Percentiles rank a stretch among this genome's conserved stretches.
Evolutionary conservation across 2,797 vertebrate species (phyloP).

Genomic region (Spinus olivaceus): DNA sequence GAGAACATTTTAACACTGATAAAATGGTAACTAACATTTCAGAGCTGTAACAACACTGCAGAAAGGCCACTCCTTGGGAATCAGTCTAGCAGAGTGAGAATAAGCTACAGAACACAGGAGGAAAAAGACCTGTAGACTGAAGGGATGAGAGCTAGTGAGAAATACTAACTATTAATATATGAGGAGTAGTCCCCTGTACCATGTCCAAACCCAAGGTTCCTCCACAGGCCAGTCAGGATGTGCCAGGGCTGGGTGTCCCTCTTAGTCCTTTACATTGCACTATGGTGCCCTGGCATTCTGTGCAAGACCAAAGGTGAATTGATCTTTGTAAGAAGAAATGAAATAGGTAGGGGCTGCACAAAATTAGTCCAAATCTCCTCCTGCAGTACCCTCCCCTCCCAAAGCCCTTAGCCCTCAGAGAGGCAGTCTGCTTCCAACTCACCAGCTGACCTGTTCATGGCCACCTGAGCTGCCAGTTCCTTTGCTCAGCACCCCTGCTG

Average conservation of each 20-base stretch:
- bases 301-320: neutral
- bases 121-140: neutral
- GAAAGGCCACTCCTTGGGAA: neutral
- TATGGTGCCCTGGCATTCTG: neutral
- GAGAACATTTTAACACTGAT: neutral
- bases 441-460: neutral
- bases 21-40: constrained; percentile 11
- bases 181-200: neutral
- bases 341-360: neutral
- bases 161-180: neutral
- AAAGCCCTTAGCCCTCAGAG: neutral
- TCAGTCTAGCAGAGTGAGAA: neutral
- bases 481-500: neutral
- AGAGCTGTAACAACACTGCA: neutral
- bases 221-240: neutral
- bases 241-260: neutral
- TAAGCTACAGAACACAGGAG: neutral
- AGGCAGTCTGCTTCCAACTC: neutral
- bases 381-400: neutral
- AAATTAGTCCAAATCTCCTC: neutral
- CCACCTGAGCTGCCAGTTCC: neutral
- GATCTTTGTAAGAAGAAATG: neutral
- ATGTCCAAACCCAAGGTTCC: neutral
- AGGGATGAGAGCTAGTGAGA: neutral
- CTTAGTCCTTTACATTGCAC: neutral